A percentile compares a stretch with the other conserved stretches of the same genome.
Evolutionary conservation across 1,140 invertebrate species (phyloP).

Genomic region (Bombus impatiens): DNA sequence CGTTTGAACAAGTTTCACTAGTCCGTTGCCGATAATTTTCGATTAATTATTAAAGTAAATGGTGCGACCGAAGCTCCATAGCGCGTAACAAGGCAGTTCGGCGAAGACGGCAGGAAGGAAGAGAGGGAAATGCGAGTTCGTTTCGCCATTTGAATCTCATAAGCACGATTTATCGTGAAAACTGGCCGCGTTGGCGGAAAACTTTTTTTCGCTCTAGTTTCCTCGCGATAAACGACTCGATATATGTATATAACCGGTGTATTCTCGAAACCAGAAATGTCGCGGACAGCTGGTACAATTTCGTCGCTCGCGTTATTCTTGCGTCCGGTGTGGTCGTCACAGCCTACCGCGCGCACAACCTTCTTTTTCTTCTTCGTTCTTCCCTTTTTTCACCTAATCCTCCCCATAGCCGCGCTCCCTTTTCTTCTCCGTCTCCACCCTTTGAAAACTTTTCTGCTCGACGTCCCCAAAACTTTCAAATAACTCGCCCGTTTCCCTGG

Average conservation of each 20-base stretch:
- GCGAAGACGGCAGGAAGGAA: background rate
- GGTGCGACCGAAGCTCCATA: background rate
- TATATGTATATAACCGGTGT: conserved; percentile 27
- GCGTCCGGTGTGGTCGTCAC: background rate
- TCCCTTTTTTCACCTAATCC: background rate
- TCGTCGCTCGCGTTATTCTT: conserved; percentile 46
- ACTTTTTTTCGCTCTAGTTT: conserved; percentile 49
- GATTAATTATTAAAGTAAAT: conserved; percentile 18
- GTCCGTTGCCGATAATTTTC: background rate
- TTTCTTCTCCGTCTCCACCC: conserved; percentile 21
- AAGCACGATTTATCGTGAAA: conserved; percentile 60
- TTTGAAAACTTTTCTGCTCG: conserved; percentile 71
- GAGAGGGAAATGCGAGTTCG: background rate
- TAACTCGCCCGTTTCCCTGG: conserved; percentile 58
- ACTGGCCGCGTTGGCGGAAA: conserved; percentile 26
- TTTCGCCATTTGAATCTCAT: conserved; percentile 51
- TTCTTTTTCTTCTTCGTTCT: conserved; percentile 20
- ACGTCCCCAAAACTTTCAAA: conserved; percentile 69
- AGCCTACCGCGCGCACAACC: conserved; percentile 32
- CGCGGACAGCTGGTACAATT: conserved; percentile 57
- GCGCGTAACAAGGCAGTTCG: too few species aligned
- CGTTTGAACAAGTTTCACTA: conserved; percentile 6
- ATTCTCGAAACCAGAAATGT: conserved; percentile 48
- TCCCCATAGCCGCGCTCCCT: background rate
- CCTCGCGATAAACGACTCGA: conserved; percentile 36